phyloP scores from a whole-genome alignment of 2,888 invertebrate genomes.

The Celastrina argiolus region DNA sequence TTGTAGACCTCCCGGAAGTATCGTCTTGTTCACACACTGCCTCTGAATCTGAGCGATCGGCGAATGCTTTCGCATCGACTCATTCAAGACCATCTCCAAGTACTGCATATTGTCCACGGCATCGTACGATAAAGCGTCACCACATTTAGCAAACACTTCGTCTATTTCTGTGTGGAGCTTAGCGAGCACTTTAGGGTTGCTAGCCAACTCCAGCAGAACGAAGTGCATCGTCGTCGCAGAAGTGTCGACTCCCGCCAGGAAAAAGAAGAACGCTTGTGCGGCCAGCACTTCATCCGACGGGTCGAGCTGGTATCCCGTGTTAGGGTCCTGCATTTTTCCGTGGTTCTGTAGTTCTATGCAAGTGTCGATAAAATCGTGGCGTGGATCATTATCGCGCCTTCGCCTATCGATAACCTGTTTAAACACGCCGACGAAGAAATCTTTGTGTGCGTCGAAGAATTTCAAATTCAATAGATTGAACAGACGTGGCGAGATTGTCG shows the following conservation, averaged over 20 bases:
- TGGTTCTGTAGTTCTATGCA: slow-evolving; percentile 37
- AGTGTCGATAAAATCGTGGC: slow-evolving; percentile 39
- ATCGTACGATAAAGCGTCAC: slow-evolving; percentile 48
- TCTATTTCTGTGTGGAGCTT: slow-evolving; percentile 48
- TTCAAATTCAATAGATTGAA: slow-evolving; percentile 33
- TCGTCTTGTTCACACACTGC: slow-evolving; percentile 45
- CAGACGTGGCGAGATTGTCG: slow-evolving; percentile 33
- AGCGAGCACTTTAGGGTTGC: slow-evolving; percentile 48
- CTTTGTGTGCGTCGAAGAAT: slow-evolving; percentile 34
- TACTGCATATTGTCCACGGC: slow-evolving; percentile 49
- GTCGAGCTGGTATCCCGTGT: slow-evolving; percentile 35
- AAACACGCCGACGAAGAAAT: slow-evolving; percentile 36
- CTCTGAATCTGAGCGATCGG: slow-evolving; percentile 53
- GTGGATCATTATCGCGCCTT: slow-evolving; percentile 26
- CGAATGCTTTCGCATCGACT: slow-evolving; percentile 64
- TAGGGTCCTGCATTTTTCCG: slow-evolving; percentile 32
- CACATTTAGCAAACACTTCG: slow-evolving; percentile 40
- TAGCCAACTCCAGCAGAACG: slow-evolving; percentile 48
- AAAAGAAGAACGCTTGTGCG: slow-evolving; percentile 67
- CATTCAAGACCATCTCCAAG: slow-evolving; percentile 53
- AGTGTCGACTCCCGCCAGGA: slow-evolving; percentile 60
- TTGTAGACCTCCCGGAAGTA: slow-evolving; percentile 44
- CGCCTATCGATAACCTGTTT: slow-evolving; percentile 34
- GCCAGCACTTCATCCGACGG: slow-evolving; percentile 47
- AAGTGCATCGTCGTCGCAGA: slow-evolving; percentile 52